A percentile compares a stretch with the other conserved stretches of the same genome.
Conservation (phyloP, 2,888 invertebrate genomes). For the Himalopsyche kuldschensis region DNA sequence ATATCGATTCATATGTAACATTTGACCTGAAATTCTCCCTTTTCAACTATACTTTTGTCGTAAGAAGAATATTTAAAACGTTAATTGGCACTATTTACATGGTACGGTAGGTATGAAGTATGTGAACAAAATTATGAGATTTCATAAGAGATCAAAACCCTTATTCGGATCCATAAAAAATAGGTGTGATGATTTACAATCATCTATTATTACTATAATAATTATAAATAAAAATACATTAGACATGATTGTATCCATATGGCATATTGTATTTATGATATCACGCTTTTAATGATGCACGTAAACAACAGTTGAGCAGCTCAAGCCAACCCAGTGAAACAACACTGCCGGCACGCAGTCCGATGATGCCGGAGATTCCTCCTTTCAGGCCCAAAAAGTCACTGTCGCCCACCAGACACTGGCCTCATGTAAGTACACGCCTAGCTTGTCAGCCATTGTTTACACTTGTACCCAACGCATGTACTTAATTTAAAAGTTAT, state of each 20-base stretch:
- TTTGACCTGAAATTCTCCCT: too few relatives aligned
- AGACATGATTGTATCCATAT: not conserved
- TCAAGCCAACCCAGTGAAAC: slow-evolving; percentile 16
- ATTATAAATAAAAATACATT: too few relatives aligned
- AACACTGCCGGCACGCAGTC: slow-evolving; percentile 40
- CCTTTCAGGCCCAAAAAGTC: slow-evolving; percentile 61
- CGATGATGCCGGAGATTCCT: slow-evolving; percentile 54
- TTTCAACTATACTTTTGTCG: too few relatives aligned
- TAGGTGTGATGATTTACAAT: too few relatives aligned
- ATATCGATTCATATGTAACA: too few relatives aligned
- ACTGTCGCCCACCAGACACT: slow-evolving; percentile 36
- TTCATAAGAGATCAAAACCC: too few relatives aligned
- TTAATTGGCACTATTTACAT: too few relatives aligned
- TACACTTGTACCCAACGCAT: not conserved
- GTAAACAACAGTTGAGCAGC: slow-evolving; percentile 8
- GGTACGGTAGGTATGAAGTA: too few relatives aligned
- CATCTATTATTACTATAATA: too few relatives aligned
- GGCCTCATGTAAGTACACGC: slow-evolving; percentile 33
- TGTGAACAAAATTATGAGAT: too few relatives aligned
- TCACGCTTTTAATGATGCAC: not conserved
- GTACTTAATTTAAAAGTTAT: not conserved
- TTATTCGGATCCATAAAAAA: too few relatives aligned
- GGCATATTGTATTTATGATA: not conserved
- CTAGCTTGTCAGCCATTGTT: not conserved
- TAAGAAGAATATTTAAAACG: too few relatives aligned